Base-by-base conservation (phyloP, 2,797 vertebrate species). In the Poeciliopsis presidionis region DNA sequence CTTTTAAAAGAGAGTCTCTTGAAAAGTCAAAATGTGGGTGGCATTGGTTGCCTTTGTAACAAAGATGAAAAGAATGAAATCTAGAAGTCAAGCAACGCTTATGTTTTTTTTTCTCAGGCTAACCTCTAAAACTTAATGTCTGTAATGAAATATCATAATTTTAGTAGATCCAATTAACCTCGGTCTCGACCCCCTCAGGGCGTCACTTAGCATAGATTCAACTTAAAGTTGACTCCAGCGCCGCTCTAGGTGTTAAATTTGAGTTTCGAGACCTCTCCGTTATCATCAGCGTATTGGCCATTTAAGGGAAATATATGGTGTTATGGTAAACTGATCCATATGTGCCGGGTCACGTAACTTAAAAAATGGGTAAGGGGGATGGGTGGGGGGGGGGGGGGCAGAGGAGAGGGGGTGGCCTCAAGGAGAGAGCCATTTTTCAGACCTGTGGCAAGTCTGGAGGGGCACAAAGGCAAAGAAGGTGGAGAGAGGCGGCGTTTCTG, bases 111-210 rank as follows among this genome's bases (percentile, higher is more conserved):
- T 86, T 91, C 91, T 91, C 88, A 94, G 87, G 83, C 88, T 92
- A 90, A 92, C 91, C 91, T 93, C 89, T 87, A 92, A 93, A 93
- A 88, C 82, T 77, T 88, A 80, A 87, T 86, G 79, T 88, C 81
- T 88, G 88, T 92, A 91, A 93, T 93, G 90, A 90, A 92, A 91
- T 90, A 92, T 89, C 92, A 91, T 92, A 90, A 93, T 93, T 94
- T 94, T 93, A 92, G 91, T 91, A 87, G 78, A 92, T 91, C 90
- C 90, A 94, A 93, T 94, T 94, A 94, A 93, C 92, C 93, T 92
- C 86, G 88, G 93, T 91, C 90, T 89, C 87, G 89, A 91, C 92
- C 91, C 92, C 91, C 92, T 90, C 41, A 92, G 92, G 92, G 91
- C 92, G 92, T 90, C 86, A 88, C 87, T 93, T 92, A 93, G 86